These are phyloP conservation scores for Etheostoma perlongum DNA, from an alignment of 2,797 vertebrate genomes.

Conservation along the genomic window DNA sequence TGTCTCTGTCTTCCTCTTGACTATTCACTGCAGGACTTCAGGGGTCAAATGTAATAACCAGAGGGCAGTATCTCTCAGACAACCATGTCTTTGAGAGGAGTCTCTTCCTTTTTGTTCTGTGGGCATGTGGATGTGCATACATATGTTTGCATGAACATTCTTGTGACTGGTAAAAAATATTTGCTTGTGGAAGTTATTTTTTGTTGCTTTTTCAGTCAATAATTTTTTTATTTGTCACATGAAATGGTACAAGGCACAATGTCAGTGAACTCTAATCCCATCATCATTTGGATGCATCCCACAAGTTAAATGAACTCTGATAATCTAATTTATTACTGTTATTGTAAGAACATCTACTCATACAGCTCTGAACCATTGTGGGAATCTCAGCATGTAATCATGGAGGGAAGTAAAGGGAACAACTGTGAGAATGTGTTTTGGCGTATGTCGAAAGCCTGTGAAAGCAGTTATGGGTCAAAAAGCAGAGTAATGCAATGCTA, in stretches of 20 bases:
- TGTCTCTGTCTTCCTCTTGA: neutral
- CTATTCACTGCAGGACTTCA: slow-evolving; percentile 10
- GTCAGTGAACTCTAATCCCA: too few relatives aligned
- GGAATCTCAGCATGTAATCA: neutral
- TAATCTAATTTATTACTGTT: neutral
- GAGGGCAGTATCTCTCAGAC: neutral
- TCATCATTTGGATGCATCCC: neutral
- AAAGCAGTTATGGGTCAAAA: slow-evolving; percentile 15
- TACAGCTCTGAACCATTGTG: neutral
- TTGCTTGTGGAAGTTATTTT: neutral
- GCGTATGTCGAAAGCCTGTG: neutral
- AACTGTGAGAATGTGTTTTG: slow-evolving; percentile 1
- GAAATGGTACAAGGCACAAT: too few relatives aligned
- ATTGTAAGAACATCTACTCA: neutral
- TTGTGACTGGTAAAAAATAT: neutral
- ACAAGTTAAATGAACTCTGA: neutral
- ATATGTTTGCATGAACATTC: neutral
- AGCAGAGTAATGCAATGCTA: slow-evolving; percentile 37
- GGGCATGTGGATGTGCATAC: neutral
- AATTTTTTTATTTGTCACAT: too few relatives aligned
- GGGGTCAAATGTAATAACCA: slow-evolving; percentile 22
- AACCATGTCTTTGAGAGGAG: neutral
- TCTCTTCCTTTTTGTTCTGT: slow-evolving; percentile 19
- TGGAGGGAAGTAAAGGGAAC: neutral
- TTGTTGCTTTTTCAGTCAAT: neutral